Evolutionary conservation across 1,140 invertebrate species (phyloP).

Genomic region (Bilobella aurantiaca): DNA sequence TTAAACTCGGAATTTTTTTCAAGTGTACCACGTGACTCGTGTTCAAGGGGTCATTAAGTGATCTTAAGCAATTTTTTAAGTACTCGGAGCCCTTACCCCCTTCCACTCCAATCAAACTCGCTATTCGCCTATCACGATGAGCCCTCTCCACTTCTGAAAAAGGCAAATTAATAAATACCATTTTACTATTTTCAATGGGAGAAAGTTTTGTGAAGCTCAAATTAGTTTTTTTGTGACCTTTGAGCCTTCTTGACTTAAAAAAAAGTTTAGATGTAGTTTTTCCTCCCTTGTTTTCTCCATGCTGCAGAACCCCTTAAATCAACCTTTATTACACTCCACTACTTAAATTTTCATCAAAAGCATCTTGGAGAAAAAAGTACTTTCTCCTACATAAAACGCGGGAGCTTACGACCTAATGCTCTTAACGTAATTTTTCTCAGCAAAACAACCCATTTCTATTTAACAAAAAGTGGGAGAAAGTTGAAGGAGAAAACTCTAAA

Average conservation of each 20-base stretch:
- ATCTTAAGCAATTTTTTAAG: too few species aligned
- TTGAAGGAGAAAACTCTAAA: too few species aligned
- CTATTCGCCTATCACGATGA: conserved; percentile 41
- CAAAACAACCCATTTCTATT: too few species aligned
- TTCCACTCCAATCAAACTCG: conserved; percentile 46
- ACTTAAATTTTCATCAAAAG: background rate
- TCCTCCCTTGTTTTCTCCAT: background rate
- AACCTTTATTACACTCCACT: background rate
- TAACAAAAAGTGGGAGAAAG: too few species aligned
- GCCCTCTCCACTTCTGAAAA: conserved; percentile 42
- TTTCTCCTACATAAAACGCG: background rate
- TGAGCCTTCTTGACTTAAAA: too few species aligned
- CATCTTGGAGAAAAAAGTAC: background rate
- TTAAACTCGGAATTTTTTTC: background rate
- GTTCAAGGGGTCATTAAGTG: too few species aligned
- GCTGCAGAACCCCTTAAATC: background rate
- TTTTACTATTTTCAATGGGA: background rate
- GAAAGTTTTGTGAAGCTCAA: background rate
- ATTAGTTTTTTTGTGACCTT: too few species aligned
- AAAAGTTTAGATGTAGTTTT: too few species aligned
- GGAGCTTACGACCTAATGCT: background rate
- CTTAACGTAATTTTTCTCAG: background rate
- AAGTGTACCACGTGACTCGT: too few species aligned
- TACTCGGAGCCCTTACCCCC: conserved; percentile 38
- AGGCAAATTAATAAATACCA: too few species aligned